Base-by-base conservation (phyloP, 2,888 invertebrate species). In the Stenodema calcarata region DNA sequence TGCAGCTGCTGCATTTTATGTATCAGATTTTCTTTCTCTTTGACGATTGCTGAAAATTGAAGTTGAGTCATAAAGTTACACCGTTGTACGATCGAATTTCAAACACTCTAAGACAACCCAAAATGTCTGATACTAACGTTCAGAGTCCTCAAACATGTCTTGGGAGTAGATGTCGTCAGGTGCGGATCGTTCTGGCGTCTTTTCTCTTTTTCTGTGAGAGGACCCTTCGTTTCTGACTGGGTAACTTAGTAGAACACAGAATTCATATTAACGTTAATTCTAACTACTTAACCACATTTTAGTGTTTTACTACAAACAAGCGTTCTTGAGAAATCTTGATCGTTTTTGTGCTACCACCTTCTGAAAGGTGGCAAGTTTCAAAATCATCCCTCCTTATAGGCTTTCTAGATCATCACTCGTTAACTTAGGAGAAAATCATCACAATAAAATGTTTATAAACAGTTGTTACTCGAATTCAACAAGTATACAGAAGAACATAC, bases 11-110 rank as follows among this genome's bases (percentile, higher is more conserved):
- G 80, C 27, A 89, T 87, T 70, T 89, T 88, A 69, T 89, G 75
- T 12, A 89, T 88, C 50, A 89, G 83, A 80, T 89, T 89, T 87
- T 88, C 89, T 73, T 89, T 89, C 86, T 88, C 88, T 87, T 87
- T 87, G 14, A 70, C 88, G 82, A 73, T 41, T 4, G 85, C 80
- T 80, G 54, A 35, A 80, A 80, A 18, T 30, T 42, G 9, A 35
- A 35, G n/a, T n/a, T n/a, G n/a, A n/a, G n/a, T n/a, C n/a, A n/a
- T n/a, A n/a, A n/a, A n/a, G n/a, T n/a, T n/a, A n/a, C n/a, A n/a
- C n/a, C n/a, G n/a, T n/a, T n/a, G n/a, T 73, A 30, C 6, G 16
- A n/a, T n/a, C n/a, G 14, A 73, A 35, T n/a, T 73, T 73, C 3
- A 73, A 44, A 12, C 35, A 14, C 30, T 27, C 42, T 30, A 11